These are phyloP conservation scores for Atta cephalotes DNA, from an alignment of 1,140 invertebrate species.

Conservation along the genomic window DNA sequence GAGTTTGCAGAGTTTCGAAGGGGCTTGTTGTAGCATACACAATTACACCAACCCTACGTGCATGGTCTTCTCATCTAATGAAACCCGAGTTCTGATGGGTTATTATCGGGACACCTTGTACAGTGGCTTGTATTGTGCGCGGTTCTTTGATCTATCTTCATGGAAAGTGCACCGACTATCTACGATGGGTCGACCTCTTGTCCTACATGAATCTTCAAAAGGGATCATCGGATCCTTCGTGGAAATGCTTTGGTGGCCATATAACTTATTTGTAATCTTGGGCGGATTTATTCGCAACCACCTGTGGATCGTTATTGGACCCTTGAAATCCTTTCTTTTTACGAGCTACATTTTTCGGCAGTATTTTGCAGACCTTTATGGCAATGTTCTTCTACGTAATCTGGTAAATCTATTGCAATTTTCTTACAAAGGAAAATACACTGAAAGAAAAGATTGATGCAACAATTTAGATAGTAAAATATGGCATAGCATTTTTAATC, in stretches of 20 bases:
- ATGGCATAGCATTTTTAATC: too few relatives aligned
- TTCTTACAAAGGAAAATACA: neutral
- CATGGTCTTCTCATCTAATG: conserved; percentile 55
- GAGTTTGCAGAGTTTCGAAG: conserved; percentile 59
- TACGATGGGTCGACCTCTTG: neutral
- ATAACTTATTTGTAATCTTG: conserved; percentile 48
- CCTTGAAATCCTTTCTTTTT: neutral
- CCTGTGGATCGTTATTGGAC: conserved; percentile 61
- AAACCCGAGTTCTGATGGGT: conserved; percentile 36
- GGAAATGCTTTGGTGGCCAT: conserved; percentile 12
- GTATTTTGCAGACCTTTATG: neutral
- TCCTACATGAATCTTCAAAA: conserved; percentile 13
- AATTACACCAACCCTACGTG: conserved; percentile 12
- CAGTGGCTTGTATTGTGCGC: neutral
- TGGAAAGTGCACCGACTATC: neutral
- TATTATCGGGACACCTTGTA: conserved; percentile 54
- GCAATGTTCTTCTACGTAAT: neutral
- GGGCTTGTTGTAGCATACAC: neutral
- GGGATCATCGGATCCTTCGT: conserved; percentile 14
- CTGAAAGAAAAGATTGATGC: too few relatives aligned
- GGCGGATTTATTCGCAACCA: conserved; percentile 61
- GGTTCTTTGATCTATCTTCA: conserved; percentile 66
- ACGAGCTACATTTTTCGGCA: neutral
- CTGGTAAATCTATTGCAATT: neutral
- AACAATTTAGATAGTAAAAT: too few relatives aligned